Evolutionary conservation across 2,113 vertebrate species (phyloP).

Genomic region (Macquaria ambigua): DNA sequence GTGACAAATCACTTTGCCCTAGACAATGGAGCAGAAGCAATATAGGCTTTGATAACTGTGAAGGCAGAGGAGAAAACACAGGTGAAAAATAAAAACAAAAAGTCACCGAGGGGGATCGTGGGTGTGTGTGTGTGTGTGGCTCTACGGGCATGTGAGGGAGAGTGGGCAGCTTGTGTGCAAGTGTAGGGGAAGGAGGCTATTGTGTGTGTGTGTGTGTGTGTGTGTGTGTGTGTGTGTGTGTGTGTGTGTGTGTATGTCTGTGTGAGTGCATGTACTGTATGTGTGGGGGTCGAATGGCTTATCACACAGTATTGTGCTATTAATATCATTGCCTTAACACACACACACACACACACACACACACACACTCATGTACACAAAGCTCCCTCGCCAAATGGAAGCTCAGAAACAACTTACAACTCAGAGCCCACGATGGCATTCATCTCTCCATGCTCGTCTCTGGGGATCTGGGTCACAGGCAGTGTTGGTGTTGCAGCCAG

Average conservation of each 20-base stretch:
- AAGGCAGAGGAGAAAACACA: constrained; percentile 69
- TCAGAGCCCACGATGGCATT: constrained; percentile 32
- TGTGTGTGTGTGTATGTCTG: background rate
- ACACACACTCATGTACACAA: constrained; percentile 44
- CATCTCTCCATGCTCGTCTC: constrained; percentile 20
- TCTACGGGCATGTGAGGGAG: constrained; percentile 1
- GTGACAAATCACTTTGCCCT: constrained; percentile 80
- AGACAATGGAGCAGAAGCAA: constrained; percentile 69
- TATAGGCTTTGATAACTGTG: constrained; percentile 73
- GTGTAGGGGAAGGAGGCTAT: background rate
- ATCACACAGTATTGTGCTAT: constrained; percentile 62
- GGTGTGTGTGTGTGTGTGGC: background rate
- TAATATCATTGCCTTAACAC: constrained; percentile 64
- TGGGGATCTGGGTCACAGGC: constrained; percentile 57
- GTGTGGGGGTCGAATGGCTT: constrained; percentile 27
- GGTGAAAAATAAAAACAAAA: constrained; percentile 64
- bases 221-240: background rate
- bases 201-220: constrained; percentile 9
- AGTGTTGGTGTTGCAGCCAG: constrained; percentile 44
- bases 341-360: constrained; percentile 37
- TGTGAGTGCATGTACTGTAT: background rate
- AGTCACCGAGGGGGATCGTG: constrained; percentile 24
- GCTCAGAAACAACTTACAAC: constrained; percentile 38
- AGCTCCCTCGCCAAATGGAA: constrained; percentile 43
- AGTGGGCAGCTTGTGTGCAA: background rate